Base-by-base conservation (phyloP, 2,113 vertebrate genomes). In the Merops nubicus region DNA sequence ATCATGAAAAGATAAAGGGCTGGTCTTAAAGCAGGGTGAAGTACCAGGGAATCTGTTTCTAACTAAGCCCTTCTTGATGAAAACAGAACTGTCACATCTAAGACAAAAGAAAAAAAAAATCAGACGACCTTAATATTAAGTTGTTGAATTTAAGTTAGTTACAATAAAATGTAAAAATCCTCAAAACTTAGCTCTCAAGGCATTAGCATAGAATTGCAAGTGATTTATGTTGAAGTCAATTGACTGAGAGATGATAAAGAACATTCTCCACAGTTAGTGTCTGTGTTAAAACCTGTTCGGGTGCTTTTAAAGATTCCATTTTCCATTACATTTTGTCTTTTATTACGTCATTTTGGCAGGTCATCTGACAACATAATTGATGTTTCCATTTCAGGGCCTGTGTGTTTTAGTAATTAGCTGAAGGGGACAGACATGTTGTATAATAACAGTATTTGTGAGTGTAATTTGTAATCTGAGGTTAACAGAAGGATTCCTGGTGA, bases 371-470 rank as follows among this genome's bases (percentile, higher is more conserved):
- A 68, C 4, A 4, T 60, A 85, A 92, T 86, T 86, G 81, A 78
- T 91, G 76, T 64, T 94, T 94, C 88, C 48, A 56, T 84, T 92
- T 85, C 76, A 89, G 51, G 68, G 43, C 45, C 57, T 36, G 7
- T 77, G 73, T 89, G 53, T 54, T 96, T 85, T 57, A 91, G 76
- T 60, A 93, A 85, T 91, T 87, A 85, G 48, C 51, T 82, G 62
- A 83, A 68, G n/a, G 64, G 80, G 40, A 73, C 15, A 60, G 60
- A 63, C 12, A 15, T n/a, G 15, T 64, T 36, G 34, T 68, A 89
- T 60, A 75, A n/a, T 86, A 86, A 84, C 40, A 59, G 38, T 60
- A 74, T 91, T 83, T 93, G 51, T 60, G 45, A 80, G 29, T 79
- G 53, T 72, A 16, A 74, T 88, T 86, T 38, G 50, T 48, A 91